These are phyloP conservation scores for Montipora foliosa DNA, from an alignment of 64 coral and sea anemone genomes.

Conservation along the genomic window DNA sequence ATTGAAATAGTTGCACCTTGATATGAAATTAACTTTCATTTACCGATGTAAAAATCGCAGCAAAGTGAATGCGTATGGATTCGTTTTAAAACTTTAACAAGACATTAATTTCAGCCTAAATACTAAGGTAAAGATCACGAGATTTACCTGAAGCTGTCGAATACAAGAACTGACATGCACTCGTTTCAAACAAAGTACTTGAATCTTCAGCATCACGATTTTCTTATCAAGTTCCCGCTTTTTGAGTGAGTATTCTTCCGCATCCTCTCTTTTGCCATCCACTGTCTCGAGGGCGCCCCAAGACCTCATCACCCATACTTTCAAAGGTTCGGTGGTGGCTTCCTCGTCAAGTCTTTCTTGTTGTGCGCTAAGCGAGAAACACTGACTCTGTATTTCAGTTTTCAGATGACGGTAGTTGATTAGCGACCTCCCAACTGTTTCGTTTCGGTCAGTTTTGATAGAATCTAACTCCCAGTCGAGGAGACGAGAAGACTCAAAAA, in stretches of 20 bases:
- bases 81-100: no score
- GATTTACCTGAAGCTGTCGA: slow-evolving; percentile 70
- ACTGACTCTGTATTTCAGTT: slow-evolving; percentile 74
- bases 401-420: slow-evolving; percentile 60
- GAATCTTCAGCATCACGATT: slow-evolving; percentile 81
- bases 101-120: no score
- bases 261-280: slow-evolving; percentile 75
- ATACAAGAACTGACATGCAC: slow-evolving; percentile 69
- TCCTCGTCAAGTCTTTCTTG: slow-evolving; percentile 80
- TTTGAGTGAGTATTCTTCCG: slow-evolving; percentile 69
- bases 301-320: slow-evolving; percentile 84
- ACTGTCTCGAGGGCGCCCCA: slow-evolving; percentile 86
- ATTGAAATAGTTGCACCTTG: no score
- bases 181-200: slow-evolving; percentile 84
- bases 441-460: slow-evolving; percentile 35
- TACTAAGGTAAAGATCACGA: background rate
- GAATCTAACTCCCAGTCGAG: slow-evolving; percentile 76
- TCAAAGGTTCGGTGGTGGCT: slow-evolving; percentile 40
- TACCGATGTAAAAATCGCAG: no score
- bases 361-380: slow-evolving; percentile 62
- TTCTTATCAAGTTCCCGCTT: slow-evolving; percentile 70
- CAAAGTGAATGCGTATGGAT: no score
- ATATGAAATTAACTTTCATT: no score
- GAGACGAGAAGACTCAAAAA: slow-evolving; percentile 56
- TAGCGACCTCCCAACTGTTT: slow-evolving; percentile 50